Evolutionary conservation across 2,888 invertebrate species (phyloP).

Genomic region (Arctia plantaginis): DNA sequence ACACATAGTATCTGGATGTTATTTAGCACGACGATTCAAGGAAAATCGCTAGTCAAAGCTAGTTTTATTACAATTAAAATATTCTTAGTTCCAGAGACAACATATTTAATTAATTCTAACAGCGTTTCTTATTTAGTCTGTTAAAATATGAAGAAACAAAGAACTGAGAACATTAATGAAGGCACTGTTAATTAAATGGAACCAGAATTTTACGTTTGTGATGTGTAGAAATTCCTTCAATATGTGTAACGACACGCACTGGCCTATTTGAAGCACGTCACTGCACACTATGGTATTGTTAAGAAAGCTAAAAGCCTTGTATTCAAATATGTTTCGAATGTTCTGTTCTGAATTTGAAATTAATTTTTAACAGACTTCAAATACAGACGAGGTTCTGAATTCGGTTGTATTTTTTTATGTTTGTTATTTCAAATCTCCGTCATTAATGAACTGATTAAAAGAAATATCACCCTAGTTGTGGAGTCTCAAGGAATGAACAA

Average conservation of each 20-base stretch:
- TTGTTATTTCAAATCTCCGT: no score
- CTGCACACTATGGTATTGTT: background rate
- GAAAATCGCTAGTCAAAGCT: no score
- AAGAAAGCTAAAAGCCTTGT: background rate
- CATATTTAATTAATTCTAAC: background rate
- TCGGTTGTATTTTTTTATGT: background rate
- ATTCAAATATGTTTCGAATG: background rate
- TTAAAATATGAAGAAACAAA: background rate
- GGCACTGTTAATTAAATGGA: background rate
- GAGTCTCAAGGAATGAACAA: no score
- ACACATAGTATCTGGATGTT: no score
- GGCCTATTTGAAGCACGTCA: background rate
- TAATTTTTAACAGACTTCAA: background rate
- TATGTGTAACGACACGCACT: slow-evolving; percentile 1
- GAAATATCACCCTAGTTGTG: no score
- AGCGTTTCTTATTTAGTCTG: background rate
- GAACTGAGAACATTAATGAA: background rate
- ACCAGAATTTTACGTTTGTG: background rate
- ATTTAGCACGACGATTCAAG: no score
- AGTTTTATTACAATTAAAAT: no score
- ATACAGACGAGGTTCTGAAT: background rate
- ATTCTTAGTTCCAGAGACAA: no score
- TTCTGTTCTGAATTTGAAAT: background rate
- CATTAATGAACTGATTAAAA: no score
- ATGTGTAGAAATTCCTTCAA: background rate